Evolutionary conservation across 2,113 vertebrate species (phyloP).

Genomic region (Cyanocitta stelleri): DNA sequence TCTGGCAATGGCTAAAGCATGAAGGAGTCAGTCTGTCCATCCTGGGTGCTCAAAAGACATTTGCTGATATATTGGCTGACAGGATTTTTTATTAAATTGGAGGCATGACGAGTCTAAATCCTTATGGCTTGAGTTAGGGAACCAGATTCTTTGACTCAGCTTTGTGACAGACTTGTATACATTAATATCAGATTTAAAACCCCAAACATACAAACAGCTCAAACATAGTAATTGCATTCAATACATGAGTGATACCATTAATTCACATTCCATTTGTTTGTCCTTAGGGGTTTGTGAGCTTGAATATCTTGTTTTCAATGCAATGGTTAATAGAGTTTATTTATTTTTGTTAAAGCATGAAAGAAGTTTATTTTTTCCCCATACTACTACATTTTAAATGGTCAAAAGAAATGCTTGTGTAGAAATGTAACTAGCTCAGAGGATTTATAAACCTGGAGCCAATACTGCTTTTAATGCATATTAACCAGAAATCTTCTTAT

Average conservation of each 20-base stretch:
- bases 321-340: neutral
- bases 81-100: neutral
- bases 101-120: neutral
- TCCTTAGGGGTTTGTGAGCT: neutral
- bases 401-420: neutral
- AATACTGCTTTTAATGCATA: neutral
- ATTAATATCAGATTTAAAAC: neutral
- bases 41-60: neutral
- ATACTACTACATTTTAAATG: neutral
- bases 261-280: neutral
- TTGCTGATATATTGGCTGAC: neutral
- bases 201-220: neutral
- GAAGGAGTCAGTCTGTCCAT: neutral
- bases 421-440: neutral
- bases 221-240: neutral
- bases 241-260: neutral
- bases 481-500: conserved; percentile 24
- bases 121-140: neutral
- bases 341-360: neutral
- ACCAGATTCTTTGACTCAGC: neutral
- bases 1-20: neutral
- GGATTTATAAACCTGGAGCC: conserved; percentile 1
- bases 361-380: neutral
- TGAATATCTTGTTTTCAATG: neutral
- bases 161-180: neutral